phyloP scores from a whole-genome alignment of 2,888 invertebrate species.

The Drymonia ruficornis region DNA sequence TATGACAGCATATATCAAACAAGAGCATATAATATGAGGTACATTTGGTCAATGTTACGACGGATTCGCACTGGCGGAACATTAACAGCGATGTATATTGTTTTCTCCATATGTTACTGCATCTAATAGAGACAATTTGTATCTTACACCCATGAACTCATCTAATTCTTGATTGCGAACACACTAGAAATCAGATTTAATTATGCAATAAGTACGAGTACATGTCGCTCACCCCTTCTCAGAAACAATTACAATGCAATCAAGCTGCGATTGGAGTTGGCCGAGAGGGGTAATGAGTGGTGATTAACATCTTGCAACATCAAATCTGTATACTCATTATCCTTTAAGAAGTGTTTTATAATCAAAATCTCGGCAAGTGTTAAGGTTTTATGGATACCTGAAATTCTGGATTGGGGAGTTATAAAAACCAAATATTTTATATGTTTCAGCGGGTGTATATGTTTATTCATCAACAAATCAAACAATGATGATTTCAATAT shows the following conservation, averaged over 20 bases:
- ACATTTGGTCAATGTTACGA: too few species aligned
- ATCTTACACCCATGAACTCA: too few species aligned
- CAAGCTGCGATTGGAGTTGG: slow-evolving; percentile 39
- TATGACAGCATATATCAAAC: slow-evolving; percentile 28
- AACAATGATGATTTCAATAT: too few species aligned
- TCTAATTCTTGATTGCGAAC: too few species aligned
- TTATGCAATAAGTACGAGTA: slow-evolving; percentile 33
- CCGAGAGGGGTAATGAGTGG: slow-evolving; percentile 45
- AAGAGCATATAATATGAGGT: slow-evolving; percentile 8
- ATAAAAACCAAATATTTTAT: too few species aligned
- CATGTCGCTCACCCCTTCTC: slow-evolving; percentile 38
- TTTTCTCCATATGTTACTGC: too few species aligned
- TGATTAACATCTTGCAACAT: slow-evolving; percentile 49
- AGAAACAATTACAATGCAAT: slow-evolving; percentile 53
- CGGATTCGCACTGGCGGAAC: too few species aligned
- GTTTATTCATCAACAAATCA: too few species aligned
- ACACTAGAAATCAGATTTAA: slow-evolving; percentile 13
- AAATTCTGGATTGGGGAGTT: not conserved
- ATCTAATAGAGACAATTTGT: too few species aligned
- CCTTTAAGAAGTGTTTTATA: slow-evolving; percentile 32
- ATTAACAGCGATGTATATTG: too few species aligned
- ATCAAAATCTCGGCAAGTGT: slow-evolving; percentile 9
- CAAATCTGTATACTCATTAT: slow-evolving; percentile 44
- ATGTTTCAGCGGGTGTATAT: too few species aligned
- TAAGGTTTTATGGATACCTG: slow-evolving; percentile 1